Evolutionary conservation across 1,140 invertebrate species (phyloP).

Genomic region (Mya arenaria): DNA sequence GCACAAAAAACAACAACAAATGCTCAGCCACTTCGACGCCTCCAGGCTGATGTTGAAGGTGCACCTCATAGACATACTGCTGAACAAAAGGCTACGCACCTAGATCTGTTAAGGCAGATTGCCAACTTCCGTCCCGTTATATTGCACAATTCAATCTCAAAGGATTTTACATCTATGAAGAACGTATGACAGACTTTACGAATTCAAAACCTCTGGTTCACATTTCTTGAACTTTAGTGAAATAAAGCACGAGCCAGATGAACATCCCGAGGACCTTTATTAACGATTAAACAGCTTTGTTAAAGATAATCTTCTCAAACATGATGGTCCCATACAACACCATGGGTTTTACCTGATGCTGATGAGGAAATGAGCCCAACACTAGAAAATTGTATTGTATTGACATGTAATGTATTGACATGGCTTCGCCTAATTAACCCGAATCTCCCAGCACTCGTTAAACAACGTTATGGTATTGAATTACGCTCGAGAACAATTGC

Average conservation of each 20-base stretch:
- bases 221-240: slow-evolving; percentile 50
- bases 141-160: slow-evolving; percentile 28
- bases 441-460: background rate
- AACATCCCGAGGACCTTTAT: slow-evolving; percentile 58
- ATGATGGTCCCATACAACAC: too few relatives aligned
- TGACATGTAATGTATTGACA: background rate
- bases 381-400: too few relatives aligned
- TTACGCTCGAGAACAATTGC: slow-evolving; percentile 13
- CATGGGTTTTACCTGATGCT: too few relatives aligned
- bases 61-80: slow-evolving; percentile 33
- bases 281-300: slow-evolving; percentile 55
- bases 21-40: slow-evolving; percentile 15
- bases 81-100: slow-evolving; percentile 37
- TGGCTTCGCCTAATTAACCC: slow-evolving; percentile 4
- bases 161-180: slow-evolving; percentile 61
- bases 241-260: slow-evolving; percentile 53
- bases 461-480: slow-evolving; percentile 23
- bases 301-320: slow-evolving; percentile 61
- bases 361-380: background rate
- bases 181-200: slow-evolving; percentile 51
- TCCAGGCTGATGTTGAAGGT: slow-evolving; percentile 2
- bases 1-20: background rate
- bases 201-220: slow-evolving; percentile 57
- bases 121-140: slow-evolving; percentile 59
- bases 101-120: slow-evolving; percentile 58